A percentile compares a stretch with the other conserved stretches of the same genome.
Evolutionary conservation across 2,797 vertebrate species (phyloP).

Genomic region (Lacerta viridis): DNA sequence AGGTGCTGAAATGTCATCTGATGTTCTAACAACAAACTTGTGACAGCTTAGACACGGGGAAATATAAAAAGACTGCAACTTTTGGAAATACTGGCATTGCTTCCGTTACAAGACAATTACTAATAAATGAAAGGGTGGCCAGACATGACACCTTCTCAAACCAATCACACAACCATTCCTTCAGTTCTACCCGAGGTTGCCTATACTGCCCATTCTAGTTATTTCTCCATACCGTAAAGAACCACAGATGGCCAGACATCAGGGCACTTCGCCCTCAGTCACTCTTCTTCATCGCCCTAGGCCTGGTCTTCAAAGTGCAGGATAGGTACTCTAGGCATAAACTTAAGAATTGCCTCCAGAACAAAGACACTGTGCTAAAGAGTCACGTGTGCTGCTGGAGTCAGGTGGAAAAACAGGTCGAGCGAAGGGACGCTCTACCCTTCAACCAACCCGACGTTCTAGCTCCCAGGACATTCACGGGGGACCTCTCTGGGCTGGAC

Average conservation of each 20-base stretch:
- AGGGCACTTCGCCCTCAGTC: not conserved
- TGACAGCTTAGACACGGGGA: not conserved
- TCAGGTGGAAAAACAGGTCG: not conserved
- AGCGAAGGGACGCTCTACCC: not conserved
- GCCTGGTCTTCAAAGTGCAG: not conserved
- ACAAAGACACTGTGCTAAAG: not conserved
- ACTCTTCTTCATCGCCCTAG: not conserved
- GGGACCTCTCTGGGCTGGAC: not conserved
- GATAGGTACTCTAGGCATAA: not conserved
- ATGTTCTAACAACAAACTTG: not conserved
- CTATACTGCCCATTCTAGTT: no score
- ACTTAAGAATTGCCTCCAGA: not conserved
- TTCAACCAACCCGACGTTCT: not conserved
- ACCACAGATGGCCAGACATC: not conserved
- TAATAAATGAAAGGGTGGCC: not conserved
- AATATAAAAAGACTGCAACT: not conserved
- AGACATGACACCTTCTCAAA: not conserved
- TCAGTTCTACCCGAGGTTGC: not conserved
- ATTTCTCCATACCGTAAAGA: no score
- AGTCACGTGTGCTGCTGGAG: not conserved
- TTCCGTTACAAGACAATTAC: not conserved
- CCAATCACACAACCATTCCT: not conserved
- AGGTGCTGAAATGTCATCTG: slow-evolving; percentile 85
- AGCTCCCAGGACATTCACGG: not conserved
- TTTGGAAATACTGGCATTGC: not conserved